Base-by-base conservation (phyloP, 2,797 vertebrate genomes). In the Pristis pectinata region DNA sequence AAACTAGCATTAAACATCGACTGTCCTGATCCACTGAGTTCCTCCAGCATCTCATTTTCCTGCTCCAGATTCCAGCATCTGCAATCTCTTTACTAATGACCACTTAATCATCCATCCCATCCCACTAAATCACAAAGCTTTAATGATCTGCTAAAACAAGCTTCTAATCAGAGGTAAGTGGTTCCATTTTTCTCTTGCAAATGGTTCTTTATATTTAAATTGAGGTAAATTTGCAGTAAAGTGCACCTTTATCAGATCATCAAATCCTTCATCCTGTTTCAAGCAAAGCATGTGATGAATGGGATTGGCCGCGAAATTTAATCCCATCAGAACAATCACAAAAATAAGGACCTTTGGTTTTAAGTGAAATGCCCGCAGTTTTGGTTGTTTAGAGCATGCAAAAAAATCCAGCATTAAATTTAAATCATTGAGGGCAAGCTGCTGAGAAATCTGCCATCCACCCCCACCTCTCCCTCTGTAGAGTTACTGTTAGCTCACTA, bases 251-350 rank as follows among this genome's bases (percentile, higher is more conserved):
- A 80, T 80, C 79, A 80, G 79, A 44, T 80, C 15, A 44, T 4
- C 17, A 41, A 80, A 83, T 83, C 41, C 19, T 49, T 49, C 44
- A 15, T 83, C 80, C 44, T 83, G 80, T 83, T 44, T 83, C 80
- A 83, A 49, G 83, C 80, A 83, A 83, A 83, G 80, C 41, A 27
- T 19, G n/a, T 80, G 37, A 80, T 80, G 37, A 80, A 83, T 83
- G 80, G 41, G 80, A 49, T 49, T 83, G 44, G 80, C 22, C 83
- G 22, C 3, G 80, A 83, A 49, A 83, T 83, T 41, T 22, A 83
- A 83, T 27, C 80, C 19, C 80, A 30, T 10, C 80, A 83, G 44
- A 83, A 83, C 44, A 9, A 80, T 22, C 80, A 27, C 17, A 1
- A 83, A 79, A 27, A 83, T 49, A 83, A 83, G 44, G 80, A 83